These are phyloP conservation scores for Arnoldichthys spilopterus DNA, from an alignment of 2,797 vertebrate species.

Conservation along the genomic window DNA sequence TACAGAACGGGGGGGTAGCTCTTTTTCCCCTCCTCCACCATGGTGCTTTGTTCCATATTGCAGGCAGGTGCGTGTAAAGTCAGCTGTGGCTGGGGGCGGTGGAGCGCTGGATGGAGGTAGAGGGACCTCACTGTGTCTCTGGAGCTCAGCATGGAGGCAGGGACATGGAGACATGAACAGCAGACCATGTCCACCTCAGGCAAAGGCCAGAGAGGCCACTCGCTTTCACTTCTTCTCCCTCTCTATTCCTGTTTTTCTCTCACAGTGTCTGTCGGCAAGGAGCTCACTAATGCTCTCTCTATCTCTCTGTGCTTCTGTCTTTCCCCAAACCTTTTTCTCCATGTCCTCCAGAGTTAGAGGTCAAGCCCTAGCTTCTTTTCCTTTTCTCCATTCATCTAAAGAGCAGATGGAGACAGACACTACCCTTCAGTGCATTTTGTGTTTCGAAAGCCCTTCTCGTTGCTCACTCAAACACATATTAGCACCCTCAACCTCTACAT, in stretches of 20 bases:
- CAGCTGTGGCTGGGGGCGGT: slow-evolving; percentile 73
- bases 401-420: slow-evolving; percentile 24
- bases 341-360: slow-evolving; percentile 15
- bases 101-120: slow-evolving; percentile 56
- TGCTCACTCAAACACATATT: slow-evolving; percentile 23
- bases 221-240: slow-evolving; percentile 52
- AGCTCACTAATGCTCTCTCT: slow-evolving; percentile 39
- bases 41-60: slow-evolving; percentile 68
- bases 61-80: slow-evolving; percentile 80
- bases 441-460: slow-evolving; percentile 35
- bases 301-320: slow-evolving; percentile 14
- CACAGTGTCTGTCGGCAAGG: slow-evolving; percentile 17
- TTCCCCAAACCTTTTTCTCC: slow-evolving; percentile 24
- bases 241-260: slow-evolving; percentile 47
- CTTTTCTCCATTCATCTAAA: slow-evolving; percentile 50
- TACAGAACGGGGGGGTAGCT: slow-evolving; percentile 54
- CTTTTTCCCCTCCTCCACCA: slow-evolving; percentile 60
- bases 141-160: slow-evolving; percentile 64
- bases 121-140: slow-evolving; percentile 65
- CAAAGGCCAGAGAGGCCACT: slow-evolving; percentile 68
- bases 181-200: slow-evolving; percentile 76
- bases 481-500: slow-evolving; percentile 25
- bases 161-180: slow-evolving; percentile 68
- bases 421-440: slow-evolving; percentile 29
- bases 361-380: slow-evolving; percentile 17